phyloP scores from a whole-genome alignment of 2,797 vertebrate genomes.

The Protosalanx chinensis region DNA sequence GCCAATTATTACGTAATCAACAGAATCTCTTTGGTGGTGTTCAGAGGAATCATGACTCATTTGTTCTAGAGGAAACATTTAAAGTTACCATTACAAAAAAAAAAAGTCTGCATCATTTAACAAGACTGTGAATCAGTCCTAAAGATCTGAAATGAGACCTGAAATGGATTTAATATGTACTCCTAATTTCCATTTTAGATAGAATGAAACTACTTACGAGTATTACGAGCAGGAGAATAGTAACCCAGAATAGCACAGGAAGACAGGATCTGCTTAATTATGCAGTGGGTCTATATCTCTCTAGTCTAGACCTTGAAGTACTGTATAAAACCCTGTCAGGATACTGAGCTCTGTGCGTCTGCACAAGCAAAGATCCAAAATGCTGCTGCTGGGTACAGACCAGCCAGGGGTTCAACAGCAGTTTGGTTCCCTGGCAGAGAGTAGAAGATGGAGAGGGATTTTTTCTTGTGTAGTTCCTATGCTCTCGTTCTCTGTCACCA shows the following conservation, averaged over 20 bases:
- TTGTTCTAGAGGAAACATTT: too few species aligned
- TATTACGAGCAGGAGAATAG: background rate
- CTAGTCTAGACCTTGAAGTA: background rate
- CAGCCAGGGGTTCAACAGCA: background rate
- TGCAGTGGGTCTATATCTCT: constrained; percentile 23
- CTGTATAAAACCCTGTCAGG: background rate
- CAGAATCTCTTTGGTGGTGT: too few species aligned
- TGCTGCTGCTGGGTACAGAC: background rate
- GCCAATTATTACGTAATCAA: too few species aligned
- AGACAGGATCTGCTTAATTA: constrained; percentile 29
- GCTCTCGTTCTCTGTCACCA: background rate
- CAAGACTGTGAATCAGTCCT: background rate
- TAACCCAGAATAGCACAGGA: constrained; percentile 17
- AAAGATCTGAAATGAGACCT: background rate
- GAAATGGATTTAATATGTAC: background rate
- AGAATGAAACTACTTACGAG: background rate
- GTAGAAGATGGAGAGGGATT: background rate
- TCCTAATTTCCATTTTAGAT: background rate
- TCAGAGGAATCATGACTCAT: too few species aligned
- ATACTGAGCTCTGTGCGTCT: background rate
- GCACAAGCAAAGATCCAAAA: background rate
- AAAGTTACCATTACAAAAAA: too few species aligned
- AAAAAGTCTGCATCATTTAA: too few species aligned
- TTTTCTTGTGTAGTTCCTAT: background rate
- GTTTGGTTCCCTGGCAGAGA: background rate